phyloP scores from a whole-genome alignment of 2,888 invertebrate genomes.

The Eupeodes luniger region DNA sequence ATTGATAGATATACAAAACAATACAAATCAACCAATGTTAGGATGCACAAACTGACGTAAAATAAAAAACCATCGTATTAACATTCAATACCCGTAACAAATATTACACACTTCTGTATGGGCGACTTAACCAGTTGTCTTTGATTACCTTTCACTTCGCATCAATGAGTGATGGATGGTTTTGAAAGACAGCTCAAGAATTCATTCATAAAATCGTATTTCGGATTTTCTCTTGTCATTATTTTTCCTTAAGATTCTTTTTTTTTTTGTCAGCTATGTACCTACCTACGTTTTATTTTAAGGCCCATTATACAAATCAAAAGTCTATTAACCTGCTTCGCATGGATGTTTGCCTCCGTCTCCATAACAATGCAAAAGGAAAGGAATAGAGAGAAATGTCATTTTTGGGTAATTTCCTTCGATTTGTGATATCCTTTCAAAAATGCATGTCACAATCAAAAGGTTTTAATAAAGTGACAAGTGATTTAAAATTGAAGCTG shows the following conservation, averaged over 20 bases:
- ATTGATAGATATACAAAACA: too few relatives aligned
- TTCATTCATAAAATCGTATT: slow-evolving; percentile 61
- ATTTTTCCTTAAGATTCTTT: slow-evolving; percentile 1
- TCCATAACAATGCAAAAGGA: slow-evolving; percentile 45
- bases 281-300: too few relatives aligned
- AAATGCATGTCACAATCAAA: slow-evolving; percentile 30
- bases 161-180: slow-evolving; percentile 58
- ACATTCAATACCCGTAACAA: slow-evolving; percentile 3
- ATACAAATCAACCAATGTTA: too few relatives aligned
- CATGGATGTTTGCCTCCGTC: background rate
- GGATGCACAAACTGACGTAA: background rate
- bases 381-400: slow-evolving; percentile 51
- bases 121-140: slow-evolving; percentile 45
- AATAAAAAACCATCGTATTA: background rate
- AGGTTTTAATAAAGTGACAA: slow-evolving; percentile 53
- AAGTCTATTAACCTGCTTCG: slow-evolving; percentile 5
- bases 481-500: slow-evolving; percentile 6
- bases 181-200: slow-evolving; percentile 42
- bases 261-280: background rate
- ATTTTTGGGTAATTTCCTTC: slow-evolving; percentile 48
- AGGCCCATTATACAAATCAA: background rate
- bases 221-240: slow-evolving; percentile 4
- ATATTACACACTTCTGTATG: slow-evolving; percentile 7
- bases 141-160: slow-evolving; percentile 63
- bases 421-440: slow-evolving; percentile 24